Evolutionary conservation across 2,113 vertebrate genomes (phyloP).

Genomic region (Otolemur garnettii): DNA sequence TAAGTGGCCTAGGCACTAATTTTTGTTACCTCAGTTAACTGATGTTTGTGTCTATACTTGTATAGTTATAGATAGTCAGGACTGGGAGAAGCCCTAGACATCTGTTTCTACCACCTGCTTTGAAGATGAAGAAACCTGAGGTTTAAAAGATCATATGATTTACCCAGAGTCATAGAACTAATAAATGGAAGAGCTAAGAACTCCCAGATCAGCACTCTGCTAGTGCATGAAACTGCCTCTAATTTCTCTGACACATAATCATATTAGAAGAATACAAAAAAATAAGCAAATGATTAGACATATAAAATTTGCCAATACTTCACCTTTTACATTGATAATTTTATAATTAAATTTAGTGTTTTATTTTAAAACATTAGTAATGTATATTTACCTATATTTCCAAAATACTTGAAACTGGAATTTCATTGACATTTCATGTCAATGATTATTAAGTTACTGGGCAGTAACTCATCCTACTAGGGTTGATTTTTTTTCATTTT

Average conservation of each 20-base stretch:
- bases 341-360: conserved; percentile 37
- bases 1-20: background rate
- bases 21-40: background rate
- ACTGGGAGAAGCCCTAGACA: background rate
- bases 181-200: background rate
- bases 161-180: background rate
- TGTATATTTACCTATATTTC: conserved; percentile 73
- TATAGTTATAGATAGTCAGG: background rate
- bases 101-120: background rate
- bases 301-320: background rate
- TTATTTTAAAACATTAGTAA: conserved; percentile 57
- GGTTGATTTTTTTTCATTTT: conserved; percentile 81
- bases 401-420: conserved; percentile 66
- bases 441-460: conserved; percentile 76
- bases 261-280: background rate
- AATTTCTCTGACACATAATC: background rate
- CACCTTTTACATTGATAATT: conserved; percentile 21
- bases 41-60: background rate
- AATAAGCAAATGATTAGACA: background rate
- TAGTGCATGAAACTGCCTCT: background rate
- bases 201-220: background rate
- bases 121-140: background rate
- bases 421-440: conserved; percentile 46
- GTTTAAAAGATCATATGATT: background rate
- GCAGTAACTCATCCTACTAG: conserved; percentile 73